Evolutionary conservation across 2,888 invertebrate genomes (phyloP), one percentile per base, ranked within the genome.

Genomic region (Carabus problematicus): DNA sequence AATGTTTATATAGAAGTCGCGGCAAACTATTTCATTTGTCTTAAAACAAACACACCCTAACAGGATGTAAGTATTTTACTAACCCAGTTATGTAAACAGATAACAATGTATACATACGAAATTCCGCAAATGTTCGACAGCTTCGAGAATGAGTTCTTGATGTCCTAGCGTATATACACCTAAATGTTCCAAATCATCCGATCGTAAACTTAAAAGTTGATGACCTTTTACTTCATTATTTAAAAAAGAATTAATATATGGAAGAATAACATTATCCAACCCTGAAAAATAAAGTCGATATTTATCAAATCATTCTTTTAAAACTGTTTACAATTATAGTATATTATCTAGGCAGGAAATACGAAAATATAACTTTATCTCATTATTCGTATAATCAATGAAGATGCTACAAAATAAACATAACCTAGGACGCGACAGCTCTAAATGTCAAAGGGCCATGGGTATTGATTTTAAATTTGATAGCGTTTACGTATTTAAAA

Each of bases 81-180:
- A 14, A 11, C 9, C 11, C 14, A n/a, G 7, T 55, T 19, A 16
- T n/a, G 8, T 11, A 39, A 29, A 56, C 29, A 56, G 14, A 8
- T 56, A 41, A 76, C 70, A 71, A 63, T 54, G 68, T 70, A 64
- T 68, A 84, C 91, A 87, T 84, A 94, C 94, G 83, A 97, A 93
- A 83, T 94, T 92, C 75, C 93, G 85, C 56, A 98, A 85, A 75
- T 95, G 91, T 76, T 95, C 95, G 11, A 97, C 93, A 60, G 95
- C 96, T 81, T 97, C 96, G 55, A 98, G 85, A 72, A 98, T 89
- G 64, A 96, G 88, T 80, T 97, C 97, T 81, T 97, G 96, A 80
- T 97, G 97, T 8, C 97, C 97, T 72, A 98, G 88, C 79, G 92
- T 90, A 71, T 85, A 84, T 77, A 98, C 90, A 18, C 95, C 94